phyloP scores from a whole-genome alignment of 1,140 invertebrate genomes.

The Brachionus rubens region DNA sequence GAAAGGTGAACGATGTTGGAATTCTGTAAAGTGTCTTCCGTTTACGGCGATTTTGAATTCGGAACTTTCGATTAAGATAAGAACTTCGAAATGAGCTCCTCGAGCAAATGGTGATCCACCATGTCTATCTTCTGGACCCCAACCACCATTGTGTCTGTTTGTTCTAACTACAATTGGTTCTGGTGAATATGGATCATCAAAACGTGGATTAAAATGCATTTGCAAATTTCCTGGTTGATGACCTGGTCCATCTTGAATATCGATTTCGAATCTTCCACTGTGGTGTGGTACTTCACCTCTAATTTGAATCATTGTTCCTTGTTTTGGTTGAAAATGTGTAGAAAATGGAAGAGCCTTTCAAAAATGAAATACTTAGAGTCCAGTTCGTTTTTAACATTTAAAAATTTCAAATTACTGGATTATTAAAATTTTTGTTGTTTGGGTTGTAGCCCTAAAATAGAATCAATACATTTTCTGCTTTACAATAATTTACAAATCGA shows the following conservation, averaged over 20 bases:
- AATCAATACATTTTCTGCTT: neutral
- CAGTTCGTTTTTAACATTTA: neutral
- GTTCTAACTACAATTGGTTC: conserved; percentile 38
- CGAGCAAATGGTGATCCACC: conserved; percentile 35
- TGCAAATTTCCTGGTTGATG: conserved; percentile 64
- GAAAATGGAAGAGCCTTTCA: conserved; percentile 31
- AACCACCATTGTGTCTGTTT: conserved; percentile 22
- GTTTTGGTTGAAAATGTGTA: conserved; percentile 20
- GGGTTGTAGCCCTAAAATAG: conserved; percentile 5
- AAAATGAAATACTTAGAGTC: neutral
- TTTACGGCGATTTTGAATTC: conserved; percentile 46
- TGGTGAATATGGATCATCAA: conserved; percentile 48
- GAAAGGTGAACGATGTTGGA: neutral
- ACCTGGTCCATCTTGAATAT: conserved; percentile 46
- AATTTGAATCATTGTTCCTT: conserved; percentile 32
- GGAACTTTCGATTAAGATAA: conserved; percentile 44
- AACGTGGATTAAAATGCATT: conserved; percentile 77
- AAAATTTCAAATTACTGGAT: neutral
- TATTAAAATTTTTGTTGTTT: neutral
- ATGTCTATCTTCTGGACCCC: conserved; percentile 47
- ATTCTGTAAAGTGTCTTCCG: conserved; percentile 26
- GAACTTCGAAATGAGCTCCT: conserved; percentile 44
- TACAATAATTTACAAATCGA: neutral
- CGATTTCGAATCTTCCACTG: conserved; percentile 12
- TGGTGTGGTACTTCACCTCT: conserved; percentile 13